Conservation (phyloP, 2,888 invertebrate genomes). For the Apamea crenata region DNA sequence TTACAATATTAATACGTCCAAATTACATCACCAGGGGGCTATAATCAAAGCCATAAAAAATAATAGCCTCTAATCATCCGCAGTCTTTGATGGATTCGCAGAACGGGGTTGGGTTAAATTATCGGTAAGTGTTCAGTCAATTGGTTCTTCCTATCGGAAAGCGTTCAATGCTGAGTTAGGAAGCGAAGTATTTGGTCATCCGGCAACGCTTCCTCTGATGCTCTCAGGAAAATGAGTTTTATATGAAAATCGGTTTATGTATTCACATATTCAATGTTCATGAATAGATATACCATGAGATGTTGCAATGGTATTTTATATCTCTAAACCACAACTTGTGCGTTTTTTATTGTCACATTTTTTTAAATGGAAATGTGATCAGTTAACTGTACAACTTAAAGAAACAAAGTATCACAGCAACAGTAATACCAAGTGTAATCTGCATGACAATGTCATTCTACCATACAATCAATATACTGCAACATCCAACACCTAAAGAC, state of each 20-base stretch:
- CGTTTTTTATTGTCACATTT: background rate
- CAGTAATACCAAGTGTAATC: background rate
- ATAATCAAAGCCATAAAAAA: no score
- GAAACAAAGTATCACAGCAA: background rate
- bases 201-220: slow-evolving; percentile 28
- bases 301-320: background rate
- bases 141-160: slow-evolving; percentile 55
- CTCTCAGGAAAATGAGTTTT: slow-evolving; percentile 11
- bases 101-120: slow-evolving; percentile 52
- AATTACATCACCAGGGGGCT: slow-evolving; percentile 44
- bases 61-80: slow-evolving; percentile 25
- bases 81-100: slow-evolving; percentile 40
- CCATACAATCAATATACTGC: slow-evolving; percentile 29
- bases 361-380: background rate
- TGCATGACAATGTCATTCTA: slow-evolving; percentile 10
- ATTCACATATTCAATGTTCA: slow-evolving; percentile 2
- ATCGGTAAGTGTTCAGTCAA: slow-evolving; percentile 52
- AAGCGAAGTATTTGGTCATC: slow-evolving; percentile 51
- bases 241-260: background rate
- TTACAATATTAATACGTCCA: slow-evolving; percentile 1
- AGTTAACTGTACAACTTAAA: background rate
- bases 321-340: background rate
- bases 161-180: slow-evolving; percentile 30
- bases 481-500: slow-evolving; percentile 33
- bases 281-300: background rate